A percentile compares a stretch with the other conserved stretches of the same genome.
These are phyloP conservation scores for Spinibarbus caldwelli DNA, from an alignment of 2,797 vertebrate genomes.

Conservation along the genomic window DNA sequence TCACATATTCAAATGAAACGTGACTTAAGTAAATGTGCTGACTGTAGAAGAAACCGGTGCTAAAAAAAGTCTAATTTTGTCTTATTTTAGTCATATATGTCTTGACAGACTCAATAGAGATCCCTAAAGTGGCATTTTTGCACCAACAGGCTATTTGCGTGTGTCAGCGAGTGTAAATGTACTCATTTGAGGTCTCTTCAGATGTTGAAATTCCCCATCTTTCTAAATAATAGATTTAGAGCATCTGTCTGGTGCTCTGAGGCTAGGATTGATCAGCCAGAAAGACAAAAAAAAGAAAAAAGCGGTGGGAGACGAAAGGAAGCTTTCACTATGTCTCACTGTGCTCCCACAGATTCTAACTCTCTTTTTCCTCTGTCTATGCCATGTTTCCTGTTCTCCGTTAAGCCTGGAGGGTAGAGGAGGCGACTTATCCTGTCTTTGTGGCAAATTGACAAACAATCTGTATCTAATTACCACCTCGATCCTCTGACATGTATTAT, in stretches of 20 bases:
- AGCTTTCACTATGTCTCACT: constrained; percentile 41
- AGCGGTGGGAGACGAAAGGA: constrained; percentile 28
- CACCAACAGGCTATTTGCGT: constrained; percentile 34
- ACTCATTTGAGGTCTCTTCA: constrained; percentile 54
- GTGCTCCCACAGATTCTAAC: constrained; percentile 23
- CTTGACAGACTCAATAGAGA: constrained; percentile 23
- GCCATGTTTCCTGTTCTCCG: constrained; percentile 37
- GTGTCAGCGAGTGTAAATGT: constrained; percentile 26
- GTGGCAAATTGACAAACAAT: constrained; percentile 55
- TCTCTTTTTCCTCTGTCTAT: constrained; percentile 20
- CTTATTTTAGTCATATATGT: constrained; percentile 35
- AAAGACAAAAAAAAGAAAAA: constrained; percentile 39
- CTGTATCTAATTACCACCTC: constrained; percentile 50
- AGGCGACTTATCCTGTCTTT: constrained; percentile 46
- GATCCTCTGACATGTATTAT: constrained; percentile 54
- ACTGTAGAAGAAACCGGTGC: constrained; percentile 7
- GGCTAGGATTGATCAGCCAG: constrained; percentile 56
- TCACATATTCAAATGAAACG: constrained; percentile 12
- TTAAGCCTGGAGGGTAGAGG: constrained; percentile 45
- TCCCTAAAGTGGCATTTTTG: constrained; percentile 44
- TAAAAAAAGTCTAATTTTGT: neutral
- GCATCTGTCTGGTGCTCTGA: constrained; percentile 62
- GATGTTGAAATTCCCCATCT: constrained; percentile 52
- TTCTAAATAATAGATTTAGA: constrained; percentile 64
- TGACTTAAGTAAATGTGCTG: constrained; percentile 23